A percentile compares a stretch with the other conserved stretches of the same genome.
Conservation (phyloP, 2,113 vertebrate species). For the Gobio gobio region DNA sequence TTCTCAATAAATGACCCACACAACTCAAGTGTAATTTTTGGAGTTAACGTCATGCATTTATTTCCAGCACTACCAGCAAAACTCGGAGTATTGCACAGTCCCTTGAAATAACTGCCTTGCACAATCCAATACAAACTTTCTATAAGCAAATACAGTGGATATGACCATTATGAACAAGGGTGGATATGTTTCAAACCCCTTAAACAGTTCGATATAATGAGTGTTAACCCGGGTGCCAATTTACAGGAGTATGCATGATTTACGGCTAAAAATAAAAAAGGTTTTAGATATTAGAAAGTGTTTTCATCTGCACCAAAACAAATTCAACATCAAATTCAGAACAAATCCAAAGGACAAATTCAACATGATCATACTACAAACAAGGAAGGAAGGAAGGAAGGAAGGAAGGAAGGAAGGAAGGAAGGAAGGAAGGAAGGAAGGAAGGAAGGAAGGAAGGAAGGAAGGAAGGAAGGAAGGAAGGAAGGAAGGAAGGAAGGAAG, state of each 20-base stretch:
- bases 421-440: too few species aligned
- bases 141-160: slow-evolving; percentile 41
- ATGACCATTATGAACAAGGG: slow-evolving; percentile 43
- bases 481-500: too few species aligned
- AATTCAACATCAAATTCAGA: too few species aligned
- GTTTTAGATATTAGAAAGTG: neutral
- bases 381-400: too few species aligned
- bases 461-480: too few species aligned
- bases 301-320: neutral
- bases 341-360: neutral
- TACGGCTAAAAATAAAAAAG: neutral
- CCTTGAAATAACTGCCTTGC: slow-evolving; percentile 27
- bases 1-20: slow-evolving; percentile 26
- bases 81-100: slow-evolving; percentile 35
- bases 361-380: neutral
- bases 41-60: slow-evolving; percentile 72
- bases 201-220: slow-evolving; percentile 33
- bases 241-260: slow-evolving; percentile 30
- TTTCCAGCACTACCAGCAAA: slow-evolving; percentile 67
- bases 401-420: too few species aligned
- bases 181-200: slow-evolving; percentile 27
- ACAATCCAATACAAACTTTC: slow-evolving; percentile 37
- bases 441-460: too few species aligned
- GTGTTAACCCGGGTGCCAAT: slow-evolving; percentile 17
- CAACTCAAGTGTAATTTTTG: neutral